Base-by-base conservation (phyloP, 2,113 vertebrate species). In the Xerus inauris region DNA sequence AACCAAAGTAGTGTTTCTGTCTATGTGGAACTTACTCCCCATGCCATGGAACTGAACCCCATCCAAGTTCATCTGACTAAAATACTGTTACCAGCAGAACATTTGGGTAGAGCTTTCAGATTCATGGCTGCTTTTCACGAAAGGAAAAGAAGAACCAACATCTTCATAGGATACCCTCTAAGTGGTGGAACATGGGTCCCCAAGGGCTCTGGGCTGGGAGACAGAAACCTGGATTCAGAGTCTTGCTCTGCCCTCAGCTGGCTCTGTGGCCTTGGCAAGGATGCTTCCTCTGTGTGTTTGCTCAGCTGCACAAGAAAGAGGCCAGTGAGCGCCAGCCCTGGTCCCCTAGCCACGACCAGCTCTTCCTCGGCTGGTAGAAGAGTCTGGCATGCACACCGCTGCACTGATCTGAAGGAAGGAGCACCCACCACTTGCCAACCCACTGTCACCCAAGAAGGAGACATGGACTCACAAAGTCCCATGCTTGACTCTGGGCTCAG, bases 271-370 rank as follows among this genome's bases (percentile, higher is more conserved):
- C 45, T 45, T 28, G 30, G 22, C 22, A 5, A 22, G 1, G 45
- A 3, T 1, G 28, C 57, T 5, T 8, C 64, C 42, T 76, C 35
- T 5, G 14, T 3, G 1, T 59, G 6, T 3, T 4, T 28, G 28
- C 81, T 77, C 6, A 30, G 62, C 35, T 16, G 4, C 2, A 0
- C 67, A 28, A 16, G 26, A 28, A 26, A 24, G 1, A 49, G 12
- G 35, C 30, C 5, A 24, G 2, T 6, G 11, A 0, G 19, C 13
- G 14, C 5, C 24, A 24, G 20, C 22, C 7, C 20, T 28, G 38
- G 57, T 0, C 0, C 54, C 24, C 57, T 6, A 26, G 24, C 57
- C 14, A 3, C 28, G 3, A 22, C 20, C 40, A 6, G 24, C 8
- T 49, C 57, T 64, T 7, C 57, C 49, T 64, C 10, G 1, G 13